Conservation (phyloP, 1,140 invertebrate genomes). For the Drosophila nasuta region DNA sequence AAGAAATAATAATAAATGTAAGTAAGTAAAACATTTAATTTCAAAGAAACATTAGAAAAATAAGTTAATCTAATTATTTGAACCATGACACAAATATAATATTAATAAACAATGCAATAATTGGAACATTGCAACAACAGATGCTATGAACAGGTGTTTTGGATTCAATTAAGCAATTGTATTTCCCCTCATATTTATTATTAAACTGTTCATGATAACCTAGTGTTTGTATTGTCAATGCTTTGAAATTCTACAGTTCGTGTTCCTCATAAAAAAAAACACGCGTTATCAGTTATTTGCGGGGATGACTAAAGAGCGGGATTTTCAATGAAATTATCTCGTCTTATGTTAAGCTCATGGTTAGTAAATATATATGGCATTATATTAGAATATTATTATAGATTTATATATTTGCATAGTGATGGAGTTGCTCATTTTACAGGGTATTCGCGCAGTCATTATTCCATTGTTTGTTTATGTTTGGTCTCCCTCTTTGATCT, state of each 20-base stretch:
- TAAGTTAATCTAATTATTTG: background rate
- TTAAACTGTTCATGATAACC: constrained; percentile 6
- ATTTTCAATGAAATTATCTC: constrained; percentile 14
- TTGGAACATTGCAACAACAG: constrained; percentile 11
- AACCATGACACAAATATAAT: constrained; percentile 7
- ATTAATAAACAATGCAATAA: background rate
- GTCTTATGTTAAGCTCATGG: background rate
- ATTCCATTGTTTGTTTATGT: background rate
- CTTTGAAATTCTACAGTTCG: constrained; percentile 10
- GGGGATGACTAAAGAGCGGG: constrained; percentile 20
- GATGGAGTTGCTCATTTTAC: background rate
- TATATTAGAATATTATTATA: background rate
- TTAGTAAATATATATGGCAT: background rate
- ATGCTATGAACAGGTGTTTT: constrained; percentile 29
- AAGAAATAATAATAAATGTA: background rate
- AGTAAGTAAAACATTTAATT: background rate
- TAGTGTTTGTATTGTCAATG: constrained; percentile 20
- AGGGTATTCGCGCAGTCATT: constrained; percentile 6
- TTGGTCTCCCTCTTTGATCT: constrained; percentile 11
- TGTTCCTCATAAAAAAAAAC: constrained; percentile 17
- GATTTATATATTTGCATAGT: background rate
- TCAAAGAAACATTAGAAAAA: background rate
- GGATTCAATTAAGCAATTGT: constrained; percentile 1
- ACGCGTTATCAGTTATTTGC: constrained; percentile 22
- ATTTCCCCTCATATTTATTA: background rate